These are phyloP conservation scores for Xanthia icteritia DNA, from an alignment of 2,888 invertebrate species.

Conservation along the genomic window DNA sequence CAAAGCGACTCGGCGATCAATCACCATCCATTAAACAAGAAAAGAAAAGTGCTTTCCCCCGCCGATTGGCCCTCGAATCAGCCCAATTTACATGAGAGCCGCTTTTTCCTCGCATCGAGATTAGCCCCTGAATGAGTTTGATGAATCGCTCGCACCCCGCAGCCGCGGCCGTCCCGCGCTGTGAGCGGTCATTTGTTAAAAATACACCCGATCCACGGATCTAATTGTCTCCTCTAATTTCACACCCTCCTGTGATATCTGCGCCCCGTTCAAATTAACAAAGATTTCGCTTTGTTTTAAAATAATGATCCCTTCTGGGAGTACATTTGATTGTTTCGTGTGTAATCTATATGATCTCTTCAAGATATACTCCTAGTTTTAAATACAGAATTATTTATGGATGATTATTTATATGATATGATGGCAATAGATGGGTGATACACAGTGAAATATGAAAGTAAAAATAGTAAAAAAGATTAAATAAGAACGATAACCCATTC, in stretches of 20 bases:
- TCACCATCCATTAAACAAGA: constrained; percentile 91
- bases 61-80: constrained; percentile 89
- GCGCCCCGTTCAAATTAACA: constrained; percentile 82
- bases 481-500: constrained; percentile 31
- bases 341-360: constrained; percentile 26
- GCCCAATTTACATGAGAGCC: constrained; percentile 91
- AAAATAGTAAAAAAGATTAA: constrained; percentile 33
- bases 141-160: constrained; percentile 88
- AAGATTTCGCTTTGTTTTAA: constrained; percentile 74
- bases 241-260: constrained; percentile 88
- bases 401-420: too few relatives aligned
- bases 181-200: constrained; percentile 90
- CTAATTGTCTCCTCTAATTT: constrained; percentile 91
- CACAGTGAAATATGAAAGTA: constrained; percentile 29
- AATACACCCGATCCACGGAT: constrained; percentile 90
- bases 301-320: constrained; percentile 57
- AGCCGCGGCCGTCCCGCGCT: constrained; percentile 76
- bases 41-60: constrained; percentile 90
- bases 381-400: constrained; percentile 17
- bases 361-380: constrained; percentile 6
- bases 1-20: constrained; percentile 88
- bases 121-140: constrained; percentile 90
- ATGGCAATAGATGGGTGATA: constrained; percentile 23
- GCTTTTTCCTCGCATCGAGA: constrained; percentile 90
- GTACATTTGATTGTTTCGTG: constrained; percentile 36